These are phyloP conservation scores for Gopherus flavomarginatus DNA, from an alignment of 2,113 vertebrate species.

Conservation along the genomic window DNA sequence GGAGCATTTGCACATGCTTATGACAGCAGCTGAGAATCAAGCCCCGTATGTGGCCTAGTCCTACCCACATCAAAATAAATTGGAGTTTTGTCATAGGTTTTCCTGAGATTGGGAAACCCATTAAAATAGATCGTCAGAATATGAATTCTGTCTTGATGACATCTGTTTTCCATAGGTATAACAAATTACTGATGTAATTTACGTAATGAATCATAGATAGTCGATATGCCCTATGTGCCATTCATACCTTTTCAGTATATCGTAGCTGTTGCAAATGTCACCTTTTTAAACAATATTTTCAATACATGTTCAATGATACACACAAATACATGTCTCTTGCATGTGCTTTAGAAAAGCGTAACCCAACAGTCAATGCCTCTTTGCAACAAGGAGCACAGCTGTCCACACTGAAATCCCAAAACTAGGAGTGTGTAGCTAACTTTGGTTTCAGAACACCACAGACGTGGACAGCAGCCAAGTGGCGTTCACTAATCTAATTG, in stretches of 20 bases:
- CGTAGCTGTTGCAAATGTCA: not conserved
- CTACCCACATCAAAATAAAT: not conserved
- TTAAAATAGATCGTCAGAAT: not conserved
- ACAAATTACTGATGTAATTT: not conserved
- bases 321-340: not conserved
- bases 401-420: not conserved
- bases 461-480: not conserved
- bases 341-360: not conserved
- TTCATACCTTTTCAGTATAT: not conserved
- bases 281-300: not conserved
- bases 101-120: not conserved
- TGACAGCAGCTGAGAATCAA: not conserved
- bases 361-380: not conserved
- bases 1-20: not conserved
- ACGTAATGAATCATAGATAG: not conserved
- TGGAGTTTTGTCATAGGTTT: not conserved
- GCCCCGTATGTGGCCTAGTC: not conserved
- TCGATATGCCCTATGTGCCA: rapidly evolving
- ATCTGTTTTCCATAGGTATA: not conserved
- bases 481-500: not conserved
- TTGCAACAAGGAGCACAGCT: not conserved
- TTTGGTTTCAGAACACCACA: not conserved
- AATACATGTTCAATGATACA: not conserved
- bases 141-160: not conserved
- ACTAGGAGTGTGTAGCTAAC: rapidly evolving